Percentiles rank a stretch among this genome's conserved stretches.
phyloP scores from a whole-genome alignment of 2,797 vertebrate species.

The Denticeps clupeoides region DNA sequence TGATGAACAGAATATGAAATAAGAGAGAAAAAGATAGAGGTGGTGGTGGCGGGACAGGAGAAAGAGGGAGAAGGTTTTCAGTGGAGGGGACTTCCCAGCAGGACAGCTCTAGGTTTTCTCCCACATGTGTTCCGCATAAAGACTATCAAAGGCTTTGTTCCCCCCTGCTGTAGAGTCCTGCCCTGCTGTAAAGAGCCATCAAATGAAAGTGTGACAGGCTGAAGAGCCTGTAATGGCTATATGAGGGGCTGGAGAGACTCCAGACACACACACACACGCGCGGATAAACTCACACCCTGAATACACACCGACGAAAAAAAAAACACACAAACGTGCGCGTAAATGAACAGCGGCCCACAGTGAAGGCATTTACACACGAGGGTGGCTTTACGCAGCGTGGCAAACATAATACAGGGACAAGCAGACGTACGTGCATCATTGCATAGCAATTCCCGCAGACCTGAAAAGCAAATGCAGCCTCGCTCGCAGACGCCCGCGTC shows the following conservation, averaged over 20 bases:
- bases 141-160: slow-evolving; percentile 34
- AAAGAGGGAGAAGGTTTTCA: background rate
- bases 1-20: no score
- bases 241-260: slow-evolving; percentile 24
- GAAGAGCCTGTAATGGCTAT: slow-evolving; percentile 34
- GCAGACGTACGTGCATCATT: no score
- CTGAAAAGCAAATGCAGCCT: no score
- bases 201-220: slow-evolving; percentile 38
- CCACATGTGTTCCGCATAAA: slow-evolving; percentile 39
- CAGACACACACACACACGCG: slow-evolving; percentile 21
- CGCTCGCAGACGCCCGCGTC: background rate
- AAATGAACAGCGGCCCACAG: background rate
- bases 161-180: slow-evolving; percentile 29
- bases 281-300: slow-evolving; percentile 3
- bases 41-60: background rate
- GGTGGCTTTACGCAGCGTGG: no score
- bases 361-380: background rate
- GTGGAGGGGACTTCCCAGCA: slow-evolving; percentile 27
- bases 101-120: slow-evolving; percentile 30
- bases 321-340: background rate
- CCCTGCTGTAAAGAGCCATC: slow-evolving; percentile 38
- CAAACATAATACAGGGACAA: no score
- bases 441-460: no score
- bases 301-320: background rate
- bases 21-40: background rate